Evolutionary conservation across 2,888 invertebrate species (phyloP).

Genomic region (Nezara viridula): DNA sequence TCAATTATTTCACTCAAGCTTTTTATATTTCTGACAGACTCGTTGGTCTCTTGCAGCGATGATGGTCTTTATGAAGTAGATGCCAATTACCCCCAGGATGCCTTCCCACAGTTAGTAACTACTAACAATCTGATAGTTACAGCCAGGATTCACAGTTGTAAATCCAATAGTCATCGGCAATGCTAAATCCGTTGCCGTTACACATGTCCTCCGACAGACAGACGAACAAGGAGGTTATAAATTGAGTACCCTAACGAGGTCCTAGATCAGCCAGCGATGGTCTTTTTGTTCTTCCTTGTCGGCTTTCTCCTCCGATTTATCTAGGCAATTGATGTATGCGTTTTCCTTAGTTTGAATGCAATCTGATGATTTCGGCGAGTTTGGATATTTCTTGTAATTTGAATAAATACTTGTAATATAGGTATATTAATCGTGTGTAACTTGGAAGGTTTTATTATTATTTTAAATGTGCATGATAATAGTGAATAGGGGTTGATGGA

Average conservation of each 20-base stretch:
- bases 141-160: not conserved
- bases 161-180: constrained; percentile 31
- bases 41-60: too few relatives aligned
- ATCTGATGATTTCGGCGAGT: not conserved
- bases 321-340: not conserved
- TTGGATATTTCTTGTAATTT: not conserved
- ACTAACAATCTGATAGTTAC: constrained; percentile 22
- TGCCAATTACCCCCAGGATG: not conserved
- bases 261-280: constrained; percentile 26
- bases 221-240: constrained; percentile 30
- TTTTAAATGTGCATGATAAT: too few relatives aligned
- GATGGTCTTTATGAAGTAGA: not conserved
- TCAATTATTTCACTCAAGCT: too few relatives aligned
- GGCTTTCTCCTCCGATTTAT: not conserved
- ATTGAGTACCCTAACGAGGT: constrained; percentile 29
- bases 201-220: constrained; percentile 24
- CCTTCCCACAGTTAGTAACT: not conserved
- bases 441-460: too few relatives aligned
- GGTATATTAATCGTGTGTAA: too few relatives aligned
- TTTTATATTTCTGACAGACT: too few relatives aligned
- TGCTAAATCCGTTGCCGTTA: constrained; percentile 7
- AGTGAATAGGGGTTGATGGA: too few relatives aligned
- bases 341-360: not conserved
- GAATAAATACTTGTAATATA: too few relatives aligned
- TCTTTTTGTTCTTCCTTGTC: constrained; percentile 27